Conservation (phyloP, 2,113 vertebrate genomes). For the Platichthys stellatus region DNA sequence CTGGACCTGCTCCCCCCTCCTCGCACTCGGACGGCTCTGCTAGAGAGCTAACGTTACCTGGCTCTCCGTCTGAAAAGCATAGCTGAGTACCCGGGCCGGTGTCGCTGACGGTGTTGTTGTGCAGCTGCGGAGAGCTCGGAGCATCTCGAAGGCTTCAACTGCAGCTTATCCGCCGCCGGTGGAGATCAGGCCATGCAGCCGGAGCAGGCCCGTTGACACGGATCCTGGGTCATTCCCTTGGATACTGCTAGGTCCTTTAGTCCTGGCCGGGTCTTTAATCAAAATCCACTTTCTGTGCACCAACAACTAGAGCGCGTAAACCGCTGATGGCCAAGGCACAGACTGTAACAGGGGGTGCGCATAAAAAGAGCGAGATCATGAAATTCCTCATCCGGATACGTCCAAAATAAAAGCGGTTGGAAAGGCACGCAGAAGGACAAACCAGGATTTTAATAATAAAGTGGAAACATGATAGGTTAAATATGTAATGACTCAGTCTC, state of each 20-base stretch:
- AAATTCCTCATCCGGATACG: not conserved
- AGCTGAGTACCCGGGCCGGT: constrained; percentile 69
- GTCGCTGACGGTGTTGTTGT: constrained; percentile 53
- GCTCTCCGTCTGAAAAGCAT: constrained; percentile 82
- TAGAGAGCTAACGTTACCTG: constrained; percentile 70
- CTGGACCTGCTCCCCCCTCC: rapidly evolving
- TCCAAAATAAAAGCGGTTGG: constrained; percentile 28
- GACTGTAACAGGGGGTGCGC: not conserved
- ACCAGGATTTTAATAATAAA: not conserved
- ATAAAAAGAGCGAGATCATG: not conserved
- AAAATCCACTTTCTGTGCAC: not conserved
- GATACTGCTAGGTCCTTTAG: rapidly evolving
- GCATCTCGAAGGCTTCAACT: constrained; percentile 78
- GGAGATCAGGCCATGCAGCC: constrained; percentile 46
- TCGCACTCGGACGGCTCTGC: no score
- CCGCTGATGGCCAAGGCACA: not conserved
- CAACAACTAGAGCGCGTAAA: not conserved
- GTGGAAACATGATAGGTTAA: not conserved
- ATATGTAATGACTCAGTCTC: not conserved
- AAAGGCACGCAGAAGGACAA: not conserved
- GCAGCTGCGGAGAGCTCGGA: constrained; percentile 64
- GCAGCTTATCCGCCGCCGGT: constrained; percentile 40
- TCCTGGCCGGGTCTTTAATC: not conserved
- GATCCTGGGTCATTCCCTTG: not conserved
- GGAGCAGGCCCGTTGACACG: constrained; percentile 1